These are phyloP conservation scores for Phalacrocorax brasilianus DNA, from an alignment of 2,113 vertebrate genomes.

Conservation along the genomic window DNA sequence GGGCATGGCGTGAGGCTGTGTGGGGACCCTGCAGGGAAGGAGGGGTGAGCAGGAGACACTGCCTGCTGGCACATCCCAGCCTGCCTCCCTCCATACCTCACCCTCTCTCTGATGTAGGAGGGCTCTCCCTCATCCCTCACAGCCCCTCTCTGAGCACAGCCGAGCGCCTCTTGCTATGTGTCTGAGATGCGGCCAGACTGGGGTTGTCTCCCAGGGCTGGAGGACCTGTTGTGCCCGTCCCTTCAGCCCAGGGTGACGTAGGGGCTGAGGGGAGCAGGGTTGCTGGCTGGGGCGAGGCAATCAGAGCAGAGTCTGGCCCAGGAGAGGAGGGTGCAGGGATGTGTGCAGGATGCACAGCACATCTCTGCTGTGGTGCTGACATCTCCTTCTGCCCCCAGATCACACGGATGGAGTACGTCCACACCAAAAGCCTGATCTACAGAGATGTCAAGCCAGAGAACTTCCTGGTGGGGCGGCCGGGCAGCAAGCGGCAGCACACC, in stretches of 20 bases:
- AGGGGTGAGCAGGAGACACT: not conserved
- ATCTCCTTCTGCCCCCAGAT: slow-evolving; percentile 73
- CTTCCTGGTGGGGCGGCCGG: slow-evolving; percentile 94
- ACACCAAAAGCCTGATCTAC: slow-evolving; percentile 97
- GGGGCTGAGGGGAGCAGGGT: not conserved
- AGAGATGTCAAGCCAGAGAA: slow-evolving; percentile 98
- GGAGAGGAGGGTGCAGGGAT: not conserved
- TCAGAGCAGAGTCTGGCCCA: rapidly evolving
- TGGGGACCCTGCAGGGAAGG: not conserved
- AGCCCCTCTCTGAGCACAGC: not conserved
- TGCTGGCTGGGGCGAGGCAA: rapidly evolving
- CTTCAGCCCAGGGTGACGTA: rapidly evolving
- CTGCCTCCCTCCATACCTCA: rapidly evolving
- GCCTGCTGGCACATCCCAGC: not conserved
- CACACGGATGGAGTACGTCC: slow-evolving; percentile 96
- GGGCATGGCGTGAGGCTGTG: rapidly evolving
- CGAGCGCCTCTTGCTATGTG: rapidly evolving
- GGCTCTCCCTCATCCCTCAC: not conserved
- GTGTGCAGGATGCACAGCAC: rapidly evolving
- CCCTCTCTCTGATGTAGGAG: not conserved
- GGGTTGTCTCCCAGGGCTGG: not conserved
- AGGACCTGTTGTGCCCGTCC: rapidly evolving
- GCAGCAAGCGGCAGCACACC: slow-evolving; percentile 93
- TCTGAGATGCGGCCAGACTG: not conserved
- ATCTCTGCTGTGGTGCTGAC: not conserved